These are phyloP conservation scores for Macaria notata DNA, from an alignment of 2,888 invertebrate genomes.

Conservation along the genomic window DNA sequence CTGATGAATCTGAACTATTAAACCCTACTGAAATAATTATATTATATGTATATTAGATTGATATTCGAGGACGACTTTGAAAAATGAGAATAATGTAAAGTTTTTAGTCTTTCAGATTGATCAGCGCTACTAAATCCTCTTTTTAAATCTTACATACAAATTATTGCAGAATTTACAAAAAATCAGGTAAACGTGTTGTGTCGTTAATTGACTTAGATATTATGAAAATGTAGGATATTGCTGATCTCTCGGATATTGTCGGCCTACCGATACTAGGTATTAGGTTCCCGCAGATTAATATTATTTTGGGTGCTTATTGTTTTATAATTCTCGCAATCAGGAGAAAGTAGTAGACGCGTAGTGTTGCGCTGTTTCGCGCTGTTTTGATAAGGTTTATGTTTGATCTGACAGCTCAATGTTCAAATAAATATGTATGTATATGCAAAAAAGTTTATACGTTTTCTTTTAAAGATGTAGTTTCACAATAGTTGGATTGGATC, in stretches of 20 bases:
- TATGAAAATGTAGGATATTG: conserved; percentile 16
- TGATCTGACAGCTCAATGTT: background rate
- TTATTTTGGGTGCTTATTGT: conserved; percentile 10
- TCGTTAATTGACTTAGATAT: conserved; percentile 10
- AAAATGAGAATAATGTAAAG: no score
- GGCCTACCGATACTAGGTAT: conserved; percentile 17
- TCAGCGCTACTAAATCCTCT: no score
- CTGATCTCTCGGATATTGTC: conserved; percentile 21
- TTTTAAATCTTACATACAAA: no score
- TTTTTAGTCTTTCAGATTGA: no score
- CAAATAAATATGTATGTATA: background rate
- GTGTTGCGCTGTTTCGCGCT: conserved; percentile 14
- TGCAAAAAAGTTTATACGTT: no score
- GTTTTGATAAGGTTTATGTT: conserved; percentile 1
- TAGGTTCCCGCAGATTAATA: background rate
- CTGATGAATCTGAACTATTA: no score
- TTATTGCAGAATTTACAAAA: no score
- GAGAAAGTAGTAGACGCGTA: conserved; percentile 15
- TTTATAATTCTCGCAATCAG: conserved; percentile 1
- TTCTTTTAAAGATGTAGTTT: no score
- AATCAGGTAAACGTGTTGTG: conserved; percentile 5
- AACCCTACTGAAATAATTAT: no score
- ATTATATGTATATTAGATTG: no score
- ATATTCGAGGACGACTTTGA: no score
- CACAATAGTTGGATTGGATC: no score